Conservation (phyloP, 2,113 vertebrate genomes). For the Chinchilla lanigera region DNA sequence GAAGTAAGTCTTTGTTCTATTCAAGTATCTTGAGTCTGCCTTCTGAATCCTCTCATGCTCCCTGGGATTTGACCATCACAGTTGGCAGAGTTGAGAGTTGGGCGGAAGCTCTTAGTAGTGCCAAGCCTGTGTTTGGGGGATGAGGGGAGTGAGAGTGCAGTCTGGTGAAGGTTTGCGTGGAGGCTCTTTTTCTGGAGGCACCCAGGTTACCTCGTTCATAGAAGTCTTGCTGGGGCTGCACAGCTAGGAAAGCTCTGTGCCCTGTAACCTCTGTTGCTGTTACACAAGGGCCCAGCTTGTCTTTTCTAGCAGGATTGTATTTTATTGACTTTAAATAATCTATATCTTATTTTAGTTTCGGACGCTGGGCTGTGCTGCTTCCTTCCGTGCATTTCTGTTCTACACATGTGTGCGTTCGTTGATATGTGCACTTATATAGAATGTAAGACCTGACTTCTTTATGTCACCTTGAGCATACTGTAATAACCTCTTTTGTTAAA, state of each 20-base stretch:
- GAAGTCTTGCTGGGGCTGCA: background rate
- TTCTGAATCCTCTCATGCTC: background rate
- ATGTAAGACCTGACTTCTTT: background rate
- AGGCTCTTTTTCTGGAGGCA: background rate
- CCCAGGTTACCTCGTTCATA: background rate
- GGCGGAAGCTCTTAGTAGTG: background rate
- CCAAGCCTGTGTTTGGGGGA: background rate
- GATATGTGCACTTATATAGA: background rate
- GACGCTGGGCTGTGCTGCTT: background rate
- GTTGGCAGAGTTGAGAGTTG: background rate
- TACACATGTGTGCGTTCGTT: too few species aligned
- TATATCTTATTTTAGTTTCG: background rate
- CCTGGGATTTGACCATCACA: background rate
- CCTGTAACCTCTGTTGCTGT: accelerated
- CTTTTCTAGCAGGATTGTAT: background rate
- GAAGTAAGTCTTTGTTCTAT: slow-evolving; percentile 36
- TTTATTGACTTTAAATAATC: background rate
- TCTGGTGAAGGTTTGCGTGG: background rate
- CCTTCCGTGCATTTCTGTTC: background rate
- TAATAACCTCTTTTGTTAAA: background rate
- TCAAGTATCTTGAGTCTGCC: background rate
- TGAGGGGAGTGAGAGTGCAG: background rate
- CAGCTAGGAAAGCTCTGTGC: accelerated
- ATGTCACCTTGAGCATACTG: background rate
- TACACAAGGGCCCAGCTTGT: background rate